Conservation (phyloP, 1,140 invertebrate genomes). For the Monomorium pharaonis region DNA sequence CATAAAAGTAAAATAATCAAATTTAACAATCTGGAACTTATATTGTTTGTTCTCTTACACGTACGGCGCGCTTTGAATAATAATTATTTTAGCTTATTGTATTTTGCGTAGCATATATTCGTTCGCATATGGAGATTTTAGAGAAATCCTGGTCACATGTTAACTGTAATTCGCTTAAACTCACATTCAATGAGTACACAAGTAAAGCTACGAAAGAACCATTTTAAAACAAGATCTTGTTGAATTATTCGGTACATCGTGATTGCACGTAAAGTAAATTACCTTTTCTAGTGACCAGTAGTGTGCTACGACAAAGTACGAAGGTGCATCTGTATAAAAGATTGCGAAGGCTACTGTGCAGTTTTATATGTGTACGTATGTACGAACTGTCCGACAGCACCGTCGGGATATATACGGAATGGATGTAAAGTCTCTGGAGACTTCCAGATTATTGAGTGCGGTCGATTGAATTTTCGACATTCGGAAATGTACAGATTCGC, state of each 20-base stretch:
- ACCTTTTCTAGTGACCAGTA: conserved; percentile 59
- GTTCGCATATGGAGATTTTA: background rate
- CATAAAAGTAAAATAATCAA: conserved; percentile 6
- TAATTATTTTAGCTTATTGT: background rate
- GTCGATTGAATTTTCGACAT: conserved; percentile 53
- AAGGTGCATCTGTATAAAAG: conserved; percentile 62
- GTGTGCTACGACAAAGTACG: conserved; percentile 52
- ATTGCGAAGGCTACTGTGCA: conserved; percentile 59
- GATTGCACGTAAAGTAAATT: conserved; percentile 71
- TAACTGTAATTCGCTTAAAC: conserved; percentile 3
- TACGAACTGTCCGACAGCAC: conserved; percentile 29
- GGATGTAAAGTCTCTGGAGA: conserved; percentile 64
- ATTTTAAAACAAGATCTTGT: conserved; percentile 13
- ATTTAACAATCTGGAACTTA: background rate
- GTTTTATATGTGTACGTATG: conserved; percentile 51
- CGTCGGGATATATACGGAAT: conserved; percentile 28
- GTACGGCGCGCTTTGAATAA: background rate
- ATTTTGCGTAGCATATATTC: background rate
- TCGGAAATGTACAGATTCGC: conserved; percentile 13
- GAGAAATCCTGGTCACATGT: background rate
- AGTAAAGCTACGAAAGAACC: background rate
- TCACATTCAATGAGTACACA: background rate
- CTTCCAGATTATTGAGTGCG: conserved; percentile 68
- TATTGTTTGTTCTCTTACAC: background rate
- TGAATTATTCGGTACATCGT: conserved; percentile 67